Evolutionary conservation across 2,797 vertebrate species (phyloP), one percentile per base, ranked within the genome.

Genomic region (Takifugu ocellatus): DNA sequence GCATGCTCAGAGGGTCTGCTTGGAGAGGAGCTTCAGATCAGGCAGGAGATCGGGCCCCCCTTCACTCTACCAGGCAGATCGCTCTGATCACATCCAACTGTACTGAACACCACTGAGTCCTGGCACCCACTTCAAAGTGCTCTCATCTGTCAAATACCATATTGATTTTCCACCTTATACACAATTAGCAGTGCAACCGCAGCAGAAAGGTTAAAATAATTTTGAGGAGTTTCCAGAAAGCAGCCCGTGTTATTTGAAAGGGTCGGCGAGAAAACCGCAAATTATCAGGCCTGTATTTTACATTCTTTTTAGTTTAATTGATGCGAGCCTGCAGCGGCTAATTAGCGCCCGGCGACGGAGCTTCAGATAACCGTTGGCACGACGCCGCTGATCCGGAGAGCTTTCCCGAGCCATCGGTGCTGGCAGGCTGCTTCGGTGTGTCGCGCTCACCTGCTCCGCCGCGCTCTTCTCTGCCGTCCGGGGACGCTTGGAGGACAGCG

Each of bases 381-480:
- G 58, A 79, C 49, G 56, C 49, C 45, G 24, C 17, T 69, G 77
- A 78, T 74, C 75, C 50, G 81, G 84, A 82, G 65, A 70, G n/a
- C 59, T 70, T 62, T 78, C 65, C 61, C 25, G 75, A 59, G 65
- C 54, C 60, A 45, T 74, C 17, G 24, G 16, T 66, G 42, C 60
- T 47, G 43, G 52, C 33, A 53, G 55, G 56, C 5, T 50, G 25
- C 25, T 15, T 47, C 36, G 51, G 31, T 54, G 56, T 70, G 16
- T 21, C 45, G 65, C 51, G 16, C 91, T 92, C 84, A 99, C 97
- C 96, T 99, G 97, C 84, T 99, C 97, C 0, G 80, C 74, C 74
- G 92, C 90, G 73, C 90, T 89, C 88, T 98, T 97, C 75, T 99
- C 97, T 1, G 92, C 82, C 53, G 94, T 91, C 89, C 93, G 94